These are phyloP conservation scores for Drosophila ohnishii DNA, from an alignment of 1,140 invertebrate genomes.

Conservation along the genomic window DNA sequence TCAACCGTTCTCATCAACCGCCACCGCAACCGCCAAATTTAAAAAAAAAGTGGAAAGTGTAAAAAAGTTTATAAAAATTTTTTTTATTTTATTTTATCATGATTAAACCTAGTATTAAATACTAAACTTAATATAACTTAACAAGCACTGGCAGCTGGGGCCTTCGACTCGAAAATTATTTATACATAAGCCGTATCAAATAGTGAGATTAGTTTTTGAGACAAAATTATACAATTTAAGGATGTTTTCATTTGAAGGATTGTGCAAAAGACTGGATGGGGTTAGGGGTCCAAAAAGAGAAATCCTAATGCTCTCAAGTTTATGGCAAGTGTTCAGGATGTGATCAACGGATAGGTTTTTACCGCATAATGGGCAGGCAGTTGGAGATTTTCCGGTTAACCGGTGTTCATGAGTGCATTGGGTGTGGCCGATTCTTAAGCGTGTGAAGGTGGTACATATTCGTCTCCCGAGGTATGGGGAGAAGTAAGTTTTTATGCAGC, in stretches of 20 bases:
- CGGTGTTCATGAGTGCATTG: neutral
- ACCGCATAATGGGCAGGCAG: neutral
- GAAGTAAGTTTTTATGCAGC: neutral
- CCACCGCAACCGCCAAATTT: too few species aligned
- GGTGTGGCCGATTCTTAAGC: too few species aligned
- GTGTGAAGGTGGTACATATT: too few species aligned
- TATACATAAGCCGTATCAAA: neutral
- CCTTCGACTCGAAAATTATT: too few species aligned
- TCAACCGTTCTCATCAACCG: too few species aligned
- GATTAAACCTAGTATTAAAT: too few species aligned
- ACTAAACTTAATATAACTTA: too few species aligned
- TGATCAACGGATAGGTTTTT: neutral
- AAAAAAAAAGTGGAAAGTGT: too few species aligned
- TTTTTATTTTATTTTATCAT: too few species aligned
- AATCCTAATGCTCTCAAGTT: neutral
- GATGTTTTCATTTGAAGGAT: neutral
- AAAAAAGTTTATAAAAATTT: too few species aligned
- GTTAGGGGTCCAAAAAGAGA: neutral
- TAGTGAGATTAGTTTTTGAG: neutral
- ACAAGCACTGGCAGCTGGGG: too few species aligned
- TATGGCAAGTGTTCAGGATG: neutral
- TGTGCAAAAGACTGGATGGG: neutral
- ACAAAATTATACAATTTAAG: neutral
- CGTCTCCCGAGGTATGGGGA: too few species aligned
- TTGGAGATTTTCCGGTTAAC: neutral